Evolutionary conservation across 1,140 invertebrate genomes (phyloP).

Genomic region (Bacillus rossius): DNA sequence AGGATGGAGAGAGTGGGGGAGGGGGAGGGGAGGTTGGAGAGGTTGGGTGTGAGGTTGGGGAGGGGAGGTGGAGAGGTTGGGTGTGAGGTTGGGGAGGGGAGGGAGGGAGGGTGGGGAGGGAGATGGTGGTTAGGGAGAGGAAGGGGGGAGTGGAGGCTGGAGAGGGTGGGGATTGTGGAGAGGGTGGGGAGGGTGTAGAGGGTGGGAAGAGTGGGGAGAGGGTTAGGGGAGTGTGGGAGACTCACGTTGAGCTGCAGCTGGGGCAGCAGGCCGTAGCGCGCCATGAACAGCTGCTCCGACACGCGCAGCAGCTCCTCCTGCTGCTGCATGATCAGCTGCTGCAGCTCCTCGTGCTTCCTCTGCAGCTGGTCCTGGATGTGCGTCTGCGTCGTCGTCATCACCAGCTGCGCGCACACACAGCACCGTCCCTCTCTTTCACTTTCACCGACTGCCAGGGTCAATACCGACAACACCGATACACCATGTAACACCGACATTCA

Average conservation of each 20-base stretch:
- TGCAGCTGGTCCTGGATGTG: slow-evolving; percentile 64
- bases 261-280: slow-evolving; percentile 68
- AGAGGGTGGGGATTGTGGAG: too few species aligned
- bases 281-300: slow-evolving; percentile 78
- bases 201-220: not conserved
- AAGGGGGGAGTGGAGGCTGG: not conserved
- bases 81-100: too few species aligned
- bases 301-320: slow-evolving; percentile 79
- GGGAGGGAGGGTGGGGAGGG: too few species aligned
- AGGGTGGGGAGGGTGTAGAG: not conserved
- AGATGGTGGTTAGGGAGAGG: not conserved
- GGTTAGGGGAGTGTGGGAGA: slow-evolving; percentile 25
- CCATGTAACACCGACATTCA: too few species aligned
- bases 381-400: slow-evolving; percentile 6
- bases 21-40: too few species aligned
- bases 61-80: too few species aligned
- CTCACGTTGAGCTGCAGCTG: slow-evolving; percentile 53
- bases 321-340: slow-evolving; percentile 77
- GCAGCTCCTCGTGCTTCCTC: slow-evolving; percentile 76
- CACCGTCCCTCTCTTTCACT: too few species aligned
- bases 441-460: too few species aligned
- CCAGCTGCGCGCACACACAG: not conserved
- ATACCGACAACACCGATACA: too few species aligned
- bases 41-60: too few species aligned
- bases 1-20: too few species aligned